Evolutionary conservation across 2,113 vertebrate species (phyloP), one percentile per base, ranked within the genome.

Genomic region (Paralichthys olivaceus): DNA sequence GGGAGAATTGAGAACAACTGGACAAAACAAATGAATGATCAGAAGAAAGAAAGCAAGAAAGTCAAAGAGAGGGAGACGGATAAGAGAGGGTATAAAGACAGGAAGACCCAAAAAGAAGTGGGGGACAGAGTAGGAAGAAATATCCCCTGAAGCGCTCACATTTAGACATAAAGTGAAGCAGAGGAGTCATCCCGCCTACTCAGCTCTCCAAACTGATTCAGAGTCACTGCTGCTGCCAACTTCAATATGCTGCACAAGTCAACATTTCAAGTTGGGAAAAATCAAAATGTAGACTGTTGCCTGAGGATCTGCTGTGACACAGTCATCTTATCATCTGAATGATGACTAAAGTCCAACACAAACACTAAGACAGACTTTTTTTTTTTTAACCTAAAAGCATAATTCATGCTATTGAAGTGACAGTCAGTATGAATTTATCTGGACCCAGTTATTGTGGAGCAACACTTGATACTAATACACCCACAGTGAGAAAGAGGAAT

Each of bases 101-200:
- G 29, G 20, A 34, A 56, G 55, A 84, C 28, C 4, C 49, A 69
- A n/a, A 72, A 71, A 81, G 4, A 70, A 26, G 65, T 53, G 40
- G 59, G 70, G 12, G 45, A 72, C 25, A 74, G 57, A 63, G 28
- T 49, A 40, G 70, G 40, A 54, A 56, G 57, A 71, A 83, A 68
- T 64, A 75, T 85, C 53, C 74, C 85, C 79, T 32, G 60, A 77
- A 86, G 86, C 57, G 0, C 43, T 85, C 84, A 71, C 78, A 82
- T 88, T 87, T 80, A 86, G 76, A 83, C 83, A 79, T 58, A 87
- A 54, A 68, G 77, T 84, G 77, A 85, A 79, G 86, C 74, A 73
- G 77, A 74, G 64, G 66, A 81, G 69, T 79, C 76, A 45, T 57
- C 65, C 69, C 80, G 80, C 81, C 86, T 75, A 55, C 76, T 84